Evolutionary conservation across 1,140 invertebrate genomes (phyloP).

Genomic region (Tyrophagus putrescentiae): DNA sequence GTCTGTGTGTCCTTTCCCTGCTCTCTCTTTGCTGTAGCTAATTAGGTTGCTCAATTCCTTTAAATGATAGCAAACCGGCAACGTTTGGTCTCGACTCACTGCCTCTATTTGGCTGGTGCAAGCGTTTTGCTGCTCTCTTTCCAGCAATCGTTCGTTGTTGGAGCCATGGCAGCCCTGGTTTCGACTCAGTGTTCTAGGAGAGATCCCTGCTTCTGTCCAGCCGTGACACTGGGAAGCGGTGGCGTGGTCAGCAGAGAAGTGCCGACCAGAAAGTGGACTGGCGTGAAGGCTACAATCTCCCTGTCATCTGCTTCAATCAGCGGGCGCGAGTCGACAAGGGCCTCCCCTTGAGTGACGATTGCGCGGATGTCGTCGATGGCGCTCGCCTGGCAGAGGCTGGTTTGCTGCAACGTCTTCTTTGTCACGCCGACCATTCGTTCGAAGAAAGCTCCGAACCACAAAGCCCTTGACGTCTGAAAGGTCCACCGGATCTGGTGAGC

Average conservation of each 20-base stretch:
- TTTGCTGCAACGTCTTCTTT: too few relatives aligned
- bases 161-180: neutral
- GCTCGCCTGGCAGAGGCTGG: too few relatives aligned
- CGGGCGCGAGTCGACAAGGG: neutral
- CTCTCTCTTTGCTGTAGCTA: too few relatives aligned
- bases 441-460: neutral
- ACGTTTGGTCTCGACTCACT: too few relatives aligned
- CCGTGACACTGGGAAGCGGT: neutral
- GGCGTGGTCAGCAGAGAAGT: neutral
- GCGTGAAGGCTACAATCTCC: neutral
- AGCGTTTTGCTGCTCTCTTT: too few relatives aligned
- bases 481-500: neutral
- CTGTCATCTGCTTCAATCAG: neutral
- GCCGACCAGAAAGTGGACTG: neutral
- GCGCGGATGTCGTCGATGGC: neutral
- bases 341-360: neutral
- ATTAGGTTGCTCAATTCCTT: too few relatives aligned
- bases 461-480: neutral
- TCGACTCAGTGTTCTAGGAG: neutral
- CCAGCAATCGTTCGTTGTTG: too few relatives aligned
- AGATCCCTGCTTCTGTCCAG: neutral
- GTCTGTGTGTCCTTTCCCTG: too few relatives aligned
- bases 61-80: too few relatives aligned
- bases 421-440: too few relatives aligned
- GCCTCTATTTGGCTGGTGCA: too few relatives aligned